These are phyloP conservation scores for Gymnosoma rotundatum DNA, from an alignment of 2,888 invertebrate genomes.

Conservation along the genomic window DNA sequence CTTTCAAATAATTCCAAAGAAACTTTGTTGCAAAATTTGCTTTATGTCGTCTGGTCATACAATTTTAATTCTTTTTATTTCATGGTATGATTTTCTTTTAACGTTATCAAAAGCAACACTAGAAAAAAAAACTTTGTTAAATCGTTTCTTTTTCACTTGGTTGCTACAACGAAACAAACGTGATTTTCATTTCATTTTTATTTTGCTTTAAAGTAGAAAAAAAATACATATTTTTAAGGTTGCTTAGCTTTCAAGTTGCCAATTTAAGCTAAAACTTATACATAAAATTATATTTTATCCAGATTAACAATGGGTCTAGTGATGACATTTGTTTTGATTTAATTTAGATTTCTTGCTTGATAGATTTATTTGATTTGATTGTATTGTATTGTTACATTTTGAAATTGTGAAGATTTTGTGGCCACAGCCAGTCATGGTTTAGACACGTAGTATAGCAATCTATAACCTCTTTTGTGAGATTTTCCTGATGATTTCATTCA, in stretches of 20 bases:
- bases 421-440: constrained; percentile 7
- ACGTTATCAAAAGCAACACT: constrained; percentile 1
- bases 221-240: constrained; percentile 7
- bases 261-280: constrained; percentile 19
- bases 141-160: background rate
- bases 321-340: constrained; percentile 68
- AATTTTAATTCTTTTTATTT: constrained; percentile 29
- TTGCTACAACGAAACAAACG: constrained; percentile 2
- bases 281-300: constrained; percentile 40
- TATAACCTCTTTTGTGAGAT: constrained; percentile 46
- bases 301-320: constrained; percentile 58
- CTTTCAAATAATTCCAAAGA: background rate
- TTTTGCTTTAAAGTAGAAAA: background rate
- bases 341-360: constrained; percentile 47
- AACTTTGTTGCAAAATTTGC: constrained; percentile 33
- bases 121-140: constrained; percentile 16
- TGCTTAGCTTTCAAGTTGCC: constrained; percentile 5
- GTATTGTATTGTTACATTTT: constrained; percentile 33
- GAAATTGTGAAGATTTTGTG: constrained; percentile 31
- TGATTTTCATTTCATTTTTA: constrained; percentile 20
- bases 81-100: constrained; percentile 2
- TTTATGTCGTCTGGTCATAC: constrained; percentile 48
- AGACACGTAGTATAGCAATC: constrained; percentile 6
- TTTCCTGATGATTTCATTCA: constrained; percentile 71
- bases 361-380: constrained; percentile 65